phyloP scores from a whole-genome alignment of 2,888 invertebrate species.

The Lycophotia porphyrea region DNA sequence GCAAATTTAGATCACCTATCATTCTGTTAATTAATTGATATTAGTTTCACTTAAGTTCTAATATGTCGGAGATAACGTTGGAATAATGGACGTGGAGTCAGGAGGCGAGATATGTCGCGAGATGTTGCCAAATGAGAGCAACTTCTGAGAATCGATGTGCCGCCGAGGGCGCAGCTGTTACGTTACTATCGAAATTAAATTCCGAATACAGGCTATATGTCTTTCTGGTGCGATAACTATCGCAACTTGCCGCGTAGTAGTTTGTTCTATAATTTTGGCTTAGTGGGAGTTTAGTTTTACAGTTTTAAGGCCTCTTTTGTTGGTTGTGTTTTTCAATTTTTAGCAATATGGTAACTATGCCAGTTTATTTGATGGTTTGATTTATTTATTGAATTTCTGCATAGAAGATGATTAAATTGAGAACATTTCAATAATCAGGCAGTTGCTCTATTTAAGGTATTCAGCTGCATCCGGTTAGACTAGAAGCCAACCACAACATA shows the following conservation, averaged over 20 bases:
- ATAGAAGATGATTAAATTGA: too few relatives aligned
- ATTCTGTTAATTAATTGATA: constrained; percentile 57
- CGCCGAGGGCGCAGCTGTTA: constrained; percentile 56
- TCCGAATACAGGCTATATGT: constrained; percentile 30
- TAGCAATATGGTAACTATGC: too few relatives aligned
- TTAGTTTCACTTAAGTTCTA: constrained; percentile 53
- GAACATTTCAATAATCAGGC: not conserved
- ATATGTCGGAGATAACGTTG: constrained; percentile 54
- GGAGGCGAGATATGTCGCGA: constrained; percentile 50
- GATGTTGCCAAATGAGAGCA: constrained; percentile 63
- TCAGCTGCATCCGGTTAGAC: not conserved
- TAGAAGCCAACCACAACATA: not conserved
- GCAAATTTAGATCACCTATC: constrained; percentile 52
- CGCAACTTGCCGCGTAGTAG: not conserved
- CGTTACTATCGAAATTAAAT: constrained; percentile 58
- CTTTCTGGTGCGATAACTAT: constrained; percentile 32
- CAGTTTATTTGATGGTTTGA: constrained; percentile 1
- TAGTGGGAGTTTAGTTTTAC: not conserved
- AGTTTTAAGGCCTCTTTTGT: not conserved
- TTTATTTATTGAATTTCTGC: not conserved
- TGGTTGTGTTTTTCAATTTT: not conserved
- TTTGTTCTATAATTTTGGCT: not conserved
- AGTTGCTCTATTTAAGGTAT: not conserved
- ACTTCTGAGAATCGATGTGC: constrained; percentile 63
- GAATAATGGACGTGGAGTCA: constrained; percentile 54